These are phyloP conservation scores for Drosophila bipectinata DNA, from an alignment of 1,140 invertebrate genomes.

Conservation along the genomic window DNA sequence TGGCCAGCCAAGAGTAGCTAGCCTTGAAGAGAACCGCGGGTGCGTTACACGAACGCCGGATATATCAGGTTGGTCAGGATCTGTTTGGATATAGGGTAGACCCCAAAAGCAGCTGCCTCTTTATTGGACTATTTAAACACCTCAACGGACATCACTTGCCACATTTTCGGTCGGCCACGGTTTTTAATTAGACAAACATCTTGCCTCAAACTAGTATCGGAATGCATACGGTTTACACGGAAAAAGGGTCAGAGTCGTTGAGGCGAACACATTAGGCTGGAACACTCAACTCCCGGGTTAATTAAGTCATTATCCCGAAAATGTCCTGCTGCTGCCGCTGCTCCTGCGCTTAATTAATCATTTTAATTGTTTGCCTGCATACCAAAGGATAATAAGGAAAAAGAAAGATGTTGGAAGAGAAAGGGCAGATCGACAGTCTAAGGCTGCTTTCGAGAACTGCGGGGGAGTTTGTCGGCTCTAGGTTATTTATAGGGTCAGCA, in stretches of 20 bases:
- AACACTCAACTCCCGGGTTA: slow-evolving; percentile 64
- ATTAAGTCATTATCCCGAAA: slow-evolving; percentile 79
- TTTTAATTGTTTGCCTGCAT: slow-evolving; percentile 66
- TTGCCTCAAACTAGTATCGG: slow-evolving; percentile 17
- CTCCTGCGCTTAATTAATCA: slow-evolving; percentile 72
- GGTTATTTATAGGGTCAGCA: slow-evolving; percentile 67
- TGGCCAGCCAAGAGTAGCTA: slow-evolving; percentile 52
- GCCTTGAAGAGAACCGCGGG: slow-evolving; percentile 36
- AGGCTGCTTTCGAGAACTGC: slow-evolving; percentile 32
- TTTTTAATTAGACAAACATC: slow-evolving; percentile 78
- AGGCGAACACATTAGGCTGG: slow-evolving; percentile 72
- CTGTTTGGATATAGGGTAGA: slow-evolving; percentile 19
- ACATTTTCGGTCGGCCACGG: slow-evolving; percentile 55
- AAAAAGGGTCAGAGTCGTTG: slow-evolving; percentile 79
- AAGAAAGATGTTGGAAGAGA: background rate
- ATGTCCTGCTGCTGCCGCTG: slow-evolving; percentile 64
- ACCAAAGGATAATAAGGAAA: slow-evolving; percentile 27
- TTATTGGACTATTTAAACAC: slow-evolving; percentile 28
- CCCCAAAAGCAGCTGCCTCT: slow-evolving; percentile 53
- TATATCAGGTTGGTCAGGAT: slow-evolving; percentile 63
- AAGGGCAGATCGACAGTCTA: slow-evolving; percentile 41
- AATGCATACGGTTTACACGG: slow-evolving; percentile 49
- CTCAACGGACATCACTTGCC: slow-evolving; percentile 60
- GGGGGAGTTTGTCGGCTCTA: slow-evolving; percentile 18
- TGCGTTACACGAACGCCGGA: slow-evolving; percentile 54